Conservation (phyloP, 1,140 invertebrate species). For the Hylyphantes graminicola region DNA sequence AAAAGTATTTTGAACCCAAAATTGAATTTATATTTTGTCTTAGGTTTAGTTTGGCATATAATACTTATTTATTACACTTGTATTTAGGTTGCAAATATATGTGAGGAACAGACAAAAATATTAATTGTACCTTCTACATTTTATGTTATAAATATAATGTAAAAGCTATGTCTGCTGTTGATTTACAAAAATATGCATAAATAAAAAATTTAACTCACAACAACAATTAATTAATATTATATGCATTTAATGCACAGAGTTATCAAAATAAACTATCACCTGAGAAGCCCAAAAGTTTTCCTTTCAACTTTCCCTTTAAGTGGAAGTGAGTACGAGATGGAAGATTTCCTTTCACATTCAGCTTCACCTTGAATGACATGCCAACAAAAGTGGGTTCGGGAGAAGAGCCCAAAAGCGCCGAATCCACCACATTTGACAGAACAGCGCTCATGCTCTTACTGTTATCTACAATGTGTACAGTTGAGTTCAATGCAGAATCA, state of each 20-base stretch:
- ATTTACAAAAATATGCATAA: too few species aligned
- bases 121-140: too few species aligned
- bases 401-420: conserved; percentile 1
- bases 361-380: conserved; percentile 14
- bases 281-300: conserved; percentile 46
- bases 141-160: too few species aligned
- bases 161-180: too few species aligned
- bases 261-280: conserved; percentile 6
- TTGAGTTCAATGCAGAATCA: conserved; percentile 26
- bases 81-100: too few species aligned
- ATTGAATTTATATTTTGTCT: too few species aligned
- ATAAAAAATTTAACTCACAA: not conserved
- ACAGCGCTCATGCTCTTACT: conserved; percentile 58
- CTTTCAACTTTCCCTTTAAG: conserved; percentile 36
- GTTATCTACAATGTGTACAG: conserved; percentile 62
- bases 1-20: too few species aligned
- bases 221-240: not conserved
- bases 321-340: conserved; percentile 5
- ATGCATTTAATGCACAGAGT: not conserved
- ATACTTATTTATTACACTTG: too few species aligned
- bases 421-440: conserved; percentile 50
- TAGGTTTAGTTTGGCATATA: too few species aligned
- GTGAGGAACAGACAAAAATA: too few species aligned
- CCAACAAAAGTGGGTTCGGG: conserved; percentile 20
- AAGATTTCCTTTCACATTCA: conserved; percentile 34